Conservation (phyloP, 2,113 vertebrate genomes). For the Lipophrys pholis region DNA sequence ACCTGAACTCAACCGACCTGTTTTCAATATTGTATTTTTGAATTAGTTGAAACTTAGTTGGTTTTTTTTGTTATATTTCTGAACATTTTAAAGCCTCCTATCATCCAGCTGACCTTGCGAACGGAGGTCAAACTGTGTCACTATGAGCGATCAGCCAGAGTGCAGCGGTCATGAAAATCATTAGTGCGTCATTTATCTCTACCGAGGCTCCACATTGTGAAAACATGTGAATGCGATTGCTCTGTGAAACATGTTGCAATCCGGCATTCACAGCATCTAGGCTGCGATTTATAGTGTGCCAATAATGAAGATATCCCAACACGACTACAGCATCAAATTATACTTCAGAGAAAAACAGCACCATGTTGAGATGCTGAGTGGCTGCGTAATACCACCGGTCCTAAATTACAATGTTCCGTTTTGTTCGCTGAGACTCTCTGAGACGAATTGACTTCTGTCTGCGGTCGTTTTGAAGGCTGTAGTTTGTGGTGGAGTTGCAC, state of each 20-base stretch:
- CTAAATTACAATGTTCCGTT: conserved; percentile 45
- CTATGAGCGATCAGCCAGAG: conserved; percentile 4
- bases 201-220: neutral
- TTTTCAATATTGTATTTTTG: neutral
- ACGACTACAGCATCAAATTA: neutral
- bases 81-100: conserved; percentile 9
- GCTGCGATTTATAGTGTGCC: conserved; percentile 4
- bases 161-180: conserved; percentile 23
- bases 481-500: conserved; percentile 56
- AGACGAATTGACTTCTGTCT: conserved; percentile 28
- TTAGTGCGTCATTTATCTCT: conserved; percentile 15
- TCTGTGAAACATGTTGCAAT: conserved; percentile 3
- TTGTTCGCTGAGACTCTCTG: conserved; percentile 52
- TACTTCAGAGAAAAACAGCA: conserved; percentile 14
- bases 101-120: neutral
- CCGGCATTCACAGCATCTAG: neutral
- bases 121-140: conserved; percentile 13
- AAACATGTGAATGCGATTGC: conserved; percentile 12
- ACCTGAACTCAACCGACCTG: neutral
- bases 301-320: neutral
- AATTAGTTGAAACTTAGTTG: conserved; percentile 13
- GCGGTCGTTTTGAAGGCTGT: conserved; percentile 48
- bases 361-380: neutral
- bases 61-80: conserved; percentile 2
- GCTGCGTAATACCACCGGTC: conserved; percentile 7